phyloP scores from a whole-genome alignment of 92 coral and sea anemone species.

The Phenganax subtilis region DNA sequence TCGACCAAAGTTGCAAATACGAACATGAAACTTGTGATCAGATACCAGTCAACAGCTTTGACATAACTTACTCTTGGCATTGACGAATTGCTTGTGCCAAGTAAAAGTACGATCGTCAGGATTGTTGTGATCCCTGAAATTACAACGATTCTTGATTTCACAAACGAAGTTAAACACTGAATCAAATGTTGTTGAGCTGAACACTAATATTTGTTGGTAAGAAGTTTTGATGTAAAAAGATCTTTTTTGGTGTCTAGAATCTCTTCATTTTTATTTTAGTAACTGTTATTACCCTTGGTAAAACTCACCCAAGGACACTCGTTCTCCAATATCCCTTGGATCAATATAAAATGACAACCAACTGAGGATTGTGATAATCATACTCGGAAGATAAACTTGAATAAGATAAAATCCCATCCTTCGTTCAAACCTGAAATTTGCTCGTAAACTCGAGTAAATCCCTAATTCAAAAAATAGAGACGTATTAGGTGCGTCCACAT shows the following conservation, averaged over 20 bases:
- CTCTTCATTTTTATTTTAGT: too few species aligned
- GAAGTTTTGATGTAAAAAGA: too few species aligned
- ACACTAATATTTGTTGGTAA: too few species aligned
- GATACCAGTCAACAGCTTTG: slow-evolving; percentile 97
- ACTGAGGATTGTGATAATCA: slow-evolving; percentile 83
- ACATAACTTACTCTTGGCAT: slow-evolving; percentile 99
- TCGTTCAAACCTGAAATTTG: slow-evolving; percentile 78
- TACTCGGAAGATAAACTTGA: slow-evolving; percentile 84
- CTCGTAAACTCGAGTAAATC: slow-evolving; percentile 68
- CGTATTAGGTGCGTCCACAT: not conserved
- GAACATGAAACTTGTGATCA: slow-evolving; percentile 82
- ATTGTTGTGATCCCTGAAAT: slow-evolving; percentile 82
- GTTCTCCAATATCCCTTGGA: slow-evolving; percentile 91
- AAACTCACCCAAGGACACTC: slow-evolving; percentile 65
- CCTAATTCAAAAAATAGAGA: slow-evolving; percentile 48
- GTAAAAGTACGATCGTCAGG: slow-evolving; percentile 90
- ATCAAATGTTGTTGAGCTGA: not conserved
- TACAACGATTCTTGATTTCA: not conserved
- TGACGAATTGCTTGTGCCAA: slow-evolving; percentile 92
- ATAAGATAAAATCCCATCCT: slow-evolving; percentile 98
- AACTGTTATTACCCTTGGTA: too few species aligned
- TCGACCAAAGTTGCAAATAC: slow-evolving; percentile 87
- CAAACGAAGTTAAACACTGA: too few species aligned
- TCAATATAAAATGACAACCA: slow-evolving; percentile 99
- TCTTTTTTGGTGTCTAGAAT: too few species aligned